phyloP scores from a whole-genome alignment of 1,140 invertebrate genomes.

The Cheumatopsyche charites region DNA sequence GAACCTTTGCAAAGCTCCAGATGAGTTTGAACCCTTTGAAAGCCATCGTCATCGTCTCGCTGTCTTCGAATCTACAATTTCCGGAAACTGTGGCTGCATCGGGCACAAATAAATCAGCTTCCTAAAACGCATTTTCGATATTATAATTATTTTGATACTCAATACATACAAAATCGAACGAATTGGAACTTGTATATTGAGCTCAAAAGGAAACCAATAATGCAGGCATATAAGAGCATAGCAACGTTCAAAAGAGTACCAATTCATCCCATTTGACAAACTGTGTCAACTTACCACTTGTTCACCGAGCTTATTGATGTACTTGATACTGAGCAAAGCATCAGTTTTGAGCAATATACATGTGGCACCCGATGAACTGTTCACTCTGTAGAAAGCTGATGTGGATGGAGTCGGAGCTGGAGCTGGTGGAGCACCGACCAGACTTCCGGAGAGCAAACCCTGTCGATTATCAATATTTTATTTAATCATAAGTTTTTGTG shows the following conservation, averaged over 20 bases:
- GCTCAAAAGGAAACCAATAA: no score
- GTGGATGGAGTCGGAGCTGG: conserved; percentile 50
- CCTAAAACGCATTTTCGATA: conserved; percentile 51
- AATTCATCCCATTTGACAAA: no score
- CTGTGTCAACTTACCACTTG: conserved; percentile 57
- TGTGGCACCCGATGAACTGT: conserved; percentile 67
- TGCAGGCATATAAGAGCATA: no score
- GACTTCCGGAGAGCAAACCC: conserved; percentile 49
- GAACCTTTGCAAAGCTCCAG: conserved; percentile 75
- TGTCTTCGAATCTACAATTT: conserved; percentile 72
- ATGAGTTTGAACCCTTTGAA: conserved; percentile 74
- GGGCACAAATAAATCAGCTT: conserved; percentile 70
- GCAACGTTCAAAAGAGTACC: no score
- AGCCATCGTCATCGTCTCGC: conserved; percentile 69
- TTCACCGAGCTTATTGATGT: conserved; percentile 69
- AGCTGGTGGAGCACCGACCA: conserved; percentile 43
- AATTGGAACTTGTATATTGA: no score
- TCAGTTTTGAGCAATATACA: conserved; percentile 73
- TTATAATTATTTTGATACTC: not conserved
- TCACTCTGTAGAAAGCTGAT: conserved; percentile 67
- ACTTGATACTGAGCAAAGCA: conserved; percentile 68
- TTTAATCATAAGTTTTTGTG: no score
- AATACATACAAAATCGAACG: not conserved
- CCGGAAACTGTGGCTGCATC: conserved; percentile 67
- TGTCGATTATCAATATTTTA: not conserved